Base-by-base conservation (phyloP, 1,140 invertebrate species). In the Ganaspis sp. region DNA sequence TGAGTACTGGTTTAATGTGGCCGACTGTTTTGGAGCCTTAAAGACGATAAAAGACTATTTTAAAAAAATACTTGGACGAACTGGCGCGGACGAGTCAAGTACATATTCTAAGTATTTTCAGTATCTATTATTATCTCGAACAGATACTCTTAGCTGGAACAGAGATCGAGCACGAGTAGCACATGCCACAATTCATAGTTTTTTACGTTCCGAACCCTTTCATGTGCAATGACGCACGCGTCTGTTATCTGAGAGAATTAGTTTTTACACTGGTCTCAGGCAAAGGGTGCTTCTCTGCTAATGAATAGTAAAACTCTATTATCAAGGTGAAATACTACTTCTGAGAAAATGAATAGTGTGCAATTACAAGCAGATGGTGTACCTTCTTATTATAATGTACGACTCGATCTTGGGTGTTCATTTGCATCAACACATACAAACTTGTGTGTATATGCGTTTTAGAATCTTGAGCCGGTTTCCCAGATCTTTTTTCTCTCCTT, bases 381-480 rank as follows among this genome's bases (percentile, higher is more conserved):
- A 64, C 26, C 26, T 29, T 64, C 26, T 64, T 29, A 64, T n/a
- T 64, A 29, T 29, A 64, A 64, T 64, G 21, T 26, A 64, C 21
- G 23, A 64, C 54, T 64, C 12, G 23, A 64, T 64, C 23, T n/a
- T 64, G 15, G 26, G 15, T 26, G 54, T 26, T 64, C 11, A 64
- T 64, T 64, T 64, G 26, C 26, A 58, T 26, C 54, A 26, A 58
- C 11, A 45, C 42, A 49, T 49, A 17, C 5, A 49, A 15, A 49
- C 17, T 49, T 49, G 8, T 40, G 11, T 40, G 1, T 40, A 11
- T 9, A 11, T 40, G 1, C 21, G 4, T 64, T 26, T 12, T 64
- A 12, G 23, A 29, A 64, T 4, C 26, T n/a, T 15, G 45, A 29
- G 58, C 34, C 81, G 76, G 79, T 79, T 77, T 83, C 82, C 77